Evolutionary conservation across 1,140 invertebrate genomes (phyloP).

Genomic region (silkworm (Bombyx mori)): ASM3026992v2 NC_085108.1:4785501-4786000

Average conservation of each 20-base stretch:
- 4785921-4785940: constrained; percentile 31
- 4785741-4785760: constrained; percentile 36
- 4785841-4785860: constrained; percentile 22
- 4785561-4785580: not conserved
- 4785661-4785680: constrained; percentile 29
- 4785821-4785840: constrained; percentile 20
- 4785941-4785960: constrained; percentile 41
- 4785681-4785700: constrained; percentile 28
- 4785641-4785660: constrained; percentile 4
- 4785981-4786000: constrained; percentile 7
- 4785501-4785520: no score
- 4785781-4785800: constrained; percentile 27
- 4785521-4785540: no score
- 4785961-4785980: constrained; percentile 32
- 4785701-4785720: constrained; percentile 18
- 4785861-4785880: constrained; percentile 9
- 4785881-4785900: constrained; percentile 31
- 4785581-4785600: not conserved
- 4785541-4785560: not conserved
- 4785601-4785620: not conserved
- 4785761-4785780: constrained; percentile 19
- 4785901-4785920: constrained; percentile 33
- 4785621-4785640: not conserved
- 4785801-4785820: constrained; percentile 30
- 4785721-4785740: constrained; percentile 35